Evolutionary conservation across 1,140 invertebrate species (phyloP).

Genomic region (Fopius arisanus): DNA sequence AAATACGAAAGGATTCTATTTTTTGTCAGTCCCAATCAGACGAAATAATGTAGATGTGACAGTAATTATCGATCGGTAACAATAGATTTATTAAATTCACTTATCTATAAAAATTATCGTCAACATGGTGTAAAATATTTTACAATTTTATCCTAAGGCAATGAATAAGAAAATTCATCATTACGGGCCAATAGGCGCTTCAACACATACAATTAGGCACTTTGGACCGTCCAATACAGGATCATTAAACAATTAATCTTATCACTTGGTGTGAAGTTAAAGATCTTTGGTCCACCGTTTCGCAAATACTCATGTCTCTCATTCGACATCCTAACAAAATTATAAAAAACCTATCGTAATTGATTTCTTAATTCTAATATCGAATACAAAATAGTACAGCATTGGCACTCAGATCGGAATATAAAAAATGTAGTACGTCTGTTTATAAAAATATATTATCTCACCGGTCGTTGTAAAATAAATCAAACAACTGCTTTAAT

Average conservation of each 20-base stretch:
- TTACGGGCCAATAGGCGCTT: neutral
- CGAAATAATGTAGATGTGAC: no score
- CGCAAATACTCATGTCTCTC: neutral
- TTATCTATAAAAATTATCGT: neutral
- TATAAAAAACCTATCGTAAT: neutral
- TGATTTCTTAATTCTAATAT: neutral
- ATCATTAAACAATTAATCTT: constrained; percentile 3
- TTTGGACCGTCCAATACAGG: constrained; percentile 2
- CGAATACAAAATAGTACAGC: neutral
- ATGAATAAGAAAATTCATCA: neutral
- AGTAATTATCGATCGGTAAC: neutral
- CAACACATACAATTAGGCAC: neutral
- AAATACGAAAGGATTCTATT: neutral
- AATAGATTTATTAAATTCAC: neutral
- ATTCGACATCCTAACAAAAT: neutral
- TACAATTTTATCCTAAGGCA: neutral
- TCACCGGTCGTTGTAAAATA: neutral
- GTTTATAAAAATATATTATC: neutral
- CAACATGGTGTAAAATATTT: neutral
- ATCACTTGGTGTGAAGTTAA: constrained; percentile 6
- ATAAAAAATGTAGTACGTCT: neutral
- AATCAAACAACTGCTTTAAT: no score
- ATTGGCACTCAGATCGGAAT: neutral
- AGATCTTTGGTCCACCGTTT: constrained; percentile 7
- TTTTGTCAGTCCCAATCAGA: no score